A percentile compares a stretch with the other conserved stretches of the same genome.
These are phyloP conservation scores for Porites divaricata DNA, from an alignment of 92 coral and sea anemone species.

Conservation along the genomic window DNA sequence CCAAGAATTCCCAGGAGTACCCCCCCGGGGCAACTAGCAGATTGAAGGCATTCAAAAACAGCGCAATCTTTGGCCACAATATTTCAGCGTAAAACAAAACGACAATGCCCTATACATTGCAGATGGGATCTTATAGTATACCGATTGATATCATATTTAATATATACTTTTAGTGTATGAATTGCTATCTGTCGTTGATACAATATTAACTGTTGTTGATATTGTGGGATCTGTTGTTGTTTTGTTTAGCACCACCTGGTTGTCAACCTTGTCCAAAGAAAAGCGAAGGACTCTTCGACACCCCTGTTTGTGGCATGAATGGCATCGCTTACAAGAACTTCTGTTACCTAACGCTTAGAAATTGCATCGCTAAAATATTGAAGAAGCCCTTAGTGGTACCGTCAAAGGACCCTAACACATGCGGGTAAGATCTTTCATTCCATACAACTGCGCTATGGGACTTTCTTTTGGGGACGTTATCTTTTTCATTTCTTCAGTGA, in stretches of 20 bases:
- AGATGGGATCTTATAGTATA: too few relatives aligned
- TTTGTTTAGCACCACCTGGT: slow-evolving; percentile 88
- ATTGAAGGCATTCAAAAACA: too few relatives aligned
- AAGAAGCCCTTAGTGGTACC: slow-evolving; percentile 79
- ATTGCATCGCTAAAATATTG: slow-evolving; percentile 93
- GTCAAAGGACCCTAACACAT: slow-evolving; percentile 78
- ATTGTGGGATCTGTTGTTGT: not conserved
- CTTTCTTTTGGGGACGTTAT: too few relatives aligned
- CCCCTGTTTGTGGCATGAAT: slow-evolving; percentile 94
- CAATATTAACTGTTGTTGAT: not conserved
- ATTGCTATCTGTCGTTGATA: not conserved
- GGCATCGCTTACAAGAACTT: slow-evolving; percentile 97
- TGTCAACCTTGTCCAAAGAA: slow-evolving; percentile 89
- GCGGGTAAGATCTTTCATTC: slow-evolving; percentile 78
- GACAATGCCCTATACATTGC: too few relatives aligned
- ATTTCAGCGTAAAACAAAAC: too few relatives aligned
- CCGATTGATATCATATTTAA: too few relatives aligned
- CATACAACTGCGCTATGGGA: too few relatives aligned
- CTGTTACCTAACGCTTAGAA: slow-evolving; percentile 87
- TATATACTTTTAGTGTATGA: too few relatives aligned
- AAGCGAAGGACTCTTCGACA: slow-evolving; percentile 93
- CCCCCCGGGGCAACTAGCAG: too few relatives aligned
- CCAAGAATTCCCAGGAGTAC: too few relatives aligned
- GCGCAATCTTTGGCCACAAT: too few relatives aligned
- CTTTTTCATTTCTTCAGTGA: too few relatives aligned